Conservation (phyloP, 2,113 vertebrate species). For the Stigmatopora nigra region DNA sequence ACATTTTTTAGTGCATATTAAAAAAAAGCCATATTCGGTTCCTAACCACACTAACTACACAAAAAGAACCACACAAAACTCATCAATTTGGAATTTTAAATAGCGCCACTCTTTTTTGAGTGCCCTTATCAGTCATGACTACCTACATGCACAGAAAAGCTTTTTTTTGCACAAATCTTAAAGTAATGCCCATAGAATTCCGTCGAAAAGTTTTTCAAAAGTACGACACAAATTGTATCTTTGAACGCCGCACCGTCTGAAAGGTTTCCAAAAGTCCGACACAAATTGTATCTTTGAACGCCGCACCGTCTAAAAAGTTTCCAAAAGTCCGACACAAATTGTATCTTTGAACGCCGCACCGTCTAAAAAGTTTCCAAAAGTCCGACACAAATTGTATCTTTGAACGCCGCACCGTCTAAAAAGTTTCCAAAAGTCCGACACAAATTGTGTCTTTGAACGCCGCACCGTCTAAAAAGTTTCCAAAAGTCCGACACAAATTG, state of each 20-base stretch:
- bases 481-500: background rate
- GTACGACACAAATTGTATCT: background rate
- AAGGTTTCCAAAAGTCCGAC: background rate
- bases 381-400: background rate
- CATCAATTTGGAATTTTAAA: too few species aligned
- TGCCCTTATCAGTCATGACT: too few species aligned
- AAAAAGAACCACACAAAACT: too few species aligned
- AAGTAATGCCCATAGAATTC: background rate
- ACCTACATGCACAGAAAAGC: too few species aligned
- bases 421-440: background rate
- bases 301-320: too few species aligned
- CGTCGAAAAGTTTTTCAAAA: background rate
- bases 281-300: background rate
- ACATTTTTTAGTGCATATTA: too few species aligned
- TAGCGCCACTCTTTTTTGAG: too few species aligned
- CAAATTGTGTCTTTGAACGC: background rate
- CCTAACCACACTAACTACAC: too few species aligned
- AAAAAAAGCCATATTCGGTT: too few species aligned
- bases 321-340: background rate
- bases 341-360: background rate
- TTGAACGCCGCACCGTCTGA: background rate
- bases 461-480: too few species aligned
- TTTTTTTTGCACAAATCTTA: background rate
- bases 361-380: too few species aligned
- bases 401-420: conserved; percentile 1